phyloP scores from a whole-genome alignment of 1,140 invertebrate species.

The Bacillus rossius region DNA sequence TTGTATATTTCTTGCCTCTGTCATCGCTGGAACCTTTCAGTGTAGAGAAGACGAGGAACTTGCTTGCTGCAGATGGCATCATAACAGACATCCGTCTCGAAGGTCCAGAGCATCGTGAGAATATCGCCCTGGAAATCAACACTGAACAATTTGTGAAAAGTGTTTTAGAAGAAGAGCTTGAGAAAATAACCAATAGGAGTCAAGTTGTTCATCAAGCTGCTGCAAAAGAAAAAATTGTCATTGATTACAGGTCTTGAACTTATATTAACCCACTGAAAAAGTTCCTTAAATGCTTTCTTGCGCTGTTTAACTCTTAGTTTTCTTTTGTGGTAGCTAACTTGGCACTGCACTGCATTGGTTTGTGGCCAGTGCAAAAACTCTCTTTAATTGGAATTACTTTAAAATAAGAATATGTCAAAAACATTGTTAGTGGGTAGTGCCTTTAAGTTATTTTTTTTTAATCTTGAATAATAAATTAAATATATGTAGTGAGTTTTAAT shows the following conservation, averaged over 20 bases:
- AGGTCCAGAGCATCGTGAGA: constrained; percentile 20
- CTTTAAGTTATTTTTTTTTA: no score
- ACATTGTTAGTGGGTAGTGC: no score
- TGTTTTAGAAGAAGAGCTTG: constrained; percentile 32
- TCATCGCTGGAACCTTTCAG: no score
- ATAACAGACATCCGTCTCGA: constrained; percentile 30
- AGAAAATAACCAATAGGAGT: constrained; percentile 22
- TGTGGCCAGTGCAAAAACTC: no score
- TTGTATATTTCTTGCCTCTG: no score
- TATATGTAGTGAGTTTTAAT: not conserved
- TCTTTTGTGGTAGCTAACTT: no score
- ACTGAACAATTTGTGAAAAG: constrained; percentile 36
- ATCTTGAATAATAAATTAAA: no score
- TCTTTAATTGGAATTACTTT: no score
- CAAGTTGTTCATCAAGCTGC: constrained; percentile 14
- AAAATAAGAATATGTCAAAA: not conserved
- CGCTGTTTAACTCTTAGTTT: no score
- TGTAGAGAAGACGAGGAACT: no score
- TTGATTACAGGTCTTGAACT: constrained; percentile 65
- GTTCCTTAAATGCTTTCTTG: no score
- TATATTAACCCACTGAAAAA: not conserved
- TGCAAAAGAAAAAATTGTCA: constrained; percentile 50
- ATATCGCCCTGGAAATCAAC: constrained; percentile 32
- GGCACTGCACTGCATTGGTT: no score
- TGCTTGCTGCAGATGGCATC: constrained; percentile 37